These are phyloP conservation scores for Hydrochoerus hydrochaeris DNA, from an alignment of 2,113 vertebrate species.

Conservation along the genomic window DNA sequence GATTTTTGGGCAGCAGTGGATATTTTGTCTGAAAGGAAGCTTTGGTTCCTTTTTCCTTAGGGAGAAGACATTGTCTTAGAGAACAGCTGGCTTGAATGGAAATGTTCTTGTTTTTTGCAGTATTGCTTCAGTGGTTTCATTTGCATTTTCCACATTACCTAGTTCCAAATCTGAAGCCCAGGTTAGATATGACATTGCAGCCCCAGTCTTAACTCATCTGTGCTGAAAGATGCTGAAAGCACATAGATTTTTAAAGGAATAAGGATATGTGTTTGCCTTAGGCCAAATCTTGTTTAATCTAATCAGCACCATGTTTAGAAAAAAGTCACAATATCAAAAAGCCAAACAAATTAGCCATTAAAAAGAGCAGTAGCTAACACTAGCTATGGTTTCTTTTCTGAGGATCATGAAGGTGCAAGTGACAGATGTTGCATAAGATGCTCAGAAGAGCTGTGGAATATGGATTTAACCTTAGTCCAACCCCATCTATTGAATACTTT, in stretches of 20 bases:
- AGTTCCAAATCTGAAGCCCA: constrained; percentile 92
- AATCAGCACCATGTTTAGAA: not conserved
- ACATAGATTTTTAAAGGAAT: not conserved
- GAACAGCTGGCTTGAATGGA: constrained; percentile 98
- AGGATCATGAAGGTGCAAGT: constrained; percentile 3
- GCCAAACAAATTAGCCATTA: not conserved
- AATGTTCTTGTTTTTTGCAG: constrained; percentile 98
- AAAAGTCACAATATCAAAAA: constrained; percentile 27
- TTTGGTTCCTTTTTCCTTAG: constrained; percentile 97
- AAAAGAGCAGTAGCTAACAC: constrained; percentile 38
- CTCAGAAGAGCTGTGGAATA: not conserved
- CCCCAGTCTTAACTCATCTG: constrained; percentile 95
- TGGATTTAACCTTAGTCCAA: constrained; percentile 9
- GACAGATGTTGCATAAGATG: not conserved
- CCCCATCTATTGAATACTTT: not conserved
- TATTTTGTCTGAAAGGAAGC: constrained; percentile 95
- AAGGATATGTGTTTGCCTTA: not conserved
- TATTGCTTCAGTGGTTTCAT: constrained; percentile 93
- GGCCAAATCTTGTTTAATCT: not conserved
- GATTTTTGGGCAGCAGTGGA: constrained; percentile 95
- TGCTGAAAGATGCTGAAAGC: constrained; percentile 87
- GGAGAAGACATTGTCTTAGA: constrained; percentile 95
- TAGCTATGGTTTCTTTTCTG: not conserved
- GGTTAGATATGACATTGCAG: constrained; percentile 97
- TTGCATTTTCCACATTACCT: constrained; percentile 92